A percentile compares a stretch with the other conserved stretches of the same genome.
These are phyloP conservation scores for Miltochrista miniata DNA, from an alignment of 2,888 invertebrate species.

Conservation along the genomic window DNA sequence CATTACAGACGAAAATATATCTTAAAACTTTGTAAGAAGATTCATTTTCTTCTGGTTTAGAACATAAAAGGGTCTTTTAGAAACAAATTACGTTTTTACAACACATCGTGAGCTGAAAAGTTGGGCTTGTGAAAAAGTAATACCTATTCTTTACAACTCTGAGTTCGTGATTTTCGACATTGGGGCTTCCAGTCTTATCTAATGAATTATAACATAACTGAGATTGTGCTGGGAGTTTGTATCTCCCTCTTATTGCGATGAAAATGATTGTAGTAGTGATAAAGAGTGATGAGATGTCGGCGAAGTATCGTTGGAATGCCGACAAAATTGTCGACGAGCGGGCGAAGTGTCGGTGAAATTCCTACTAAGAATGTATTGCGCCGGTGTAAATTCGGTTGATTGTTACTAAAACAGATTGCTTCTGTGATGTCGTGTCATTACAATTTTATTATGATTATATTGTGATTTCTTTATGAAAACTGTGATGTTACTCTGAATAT, in stretches of 20 bases:
- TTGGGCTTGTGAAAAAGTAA: conserved; percentile 30
- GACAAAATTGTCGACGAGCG: conserved; percentile 10
- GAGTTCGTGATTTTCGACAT: conserved; percentile 34
- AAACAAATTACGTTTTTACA: conserved; percentile 54
- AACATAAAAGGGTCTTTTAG: conserved; percentile 35
- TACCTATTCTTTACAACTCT: conserved; percentile 18
- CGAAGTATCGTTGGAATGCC: conserved; percentile 10
- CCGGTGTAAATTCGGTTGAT: conserved; percentile 30
- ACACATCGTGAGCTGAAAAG: conserved; percentile 43
- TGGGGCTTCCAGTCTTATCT: conserved; percentile 42
- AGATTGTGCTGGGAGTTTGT: conserved; percentile 33
- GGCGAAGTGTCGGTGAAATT: conserved; percentile 16
- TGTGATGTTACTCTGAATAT: conserved; percentile 1
- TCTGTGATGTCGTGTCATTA: conserved; percentile 15
- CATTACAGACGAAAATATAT: conserved; percentile 18
- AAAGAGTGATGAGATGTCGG: conserved; percentile 38
- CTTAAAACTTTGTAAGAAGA: conserved; percentile 16
- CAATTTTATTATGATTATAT: conserved; percentile 19
- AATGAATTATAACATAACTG: conserved; percentile 46
- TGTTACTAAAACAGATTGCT: conserved; percentile 35
- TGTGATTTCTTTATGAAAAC: conserved; percentile 22
- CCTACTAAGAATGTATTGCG: conserved; percentile 29
- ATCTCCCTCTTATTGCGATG: conserved; percentile 34
- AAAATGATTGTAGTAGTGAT: conserved; percentile 38
- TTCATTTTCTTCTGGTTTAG: conserved; percentile 14